Percentiles rank a stretch among this genome's conserved stretches.
phyloP scores from a whole-genome alignment of 2,888 invertebrate species.

The Acanthosepion pharaonis region DNA sequence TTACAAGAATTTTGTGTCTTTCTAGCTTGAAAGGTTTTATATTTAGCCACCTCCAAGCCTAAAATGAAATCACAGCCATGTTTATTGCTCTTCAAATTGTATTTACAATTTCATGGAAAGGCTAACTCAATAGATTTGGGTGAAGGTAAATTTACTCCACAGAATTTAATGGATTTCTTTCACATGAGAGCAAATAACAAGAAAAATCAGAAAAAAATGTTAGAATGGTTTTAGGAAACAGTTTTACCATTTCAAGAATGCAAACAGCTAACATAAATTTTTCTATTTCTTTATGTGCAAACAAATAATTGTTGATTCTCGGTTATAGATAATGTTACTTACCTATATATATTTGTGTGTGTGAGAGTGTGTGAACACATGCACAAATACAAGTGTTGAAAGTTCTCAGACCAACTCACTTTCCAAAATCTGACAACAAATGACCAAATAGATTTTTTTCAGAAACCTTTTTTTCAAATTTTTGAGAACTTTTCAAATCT shows the following conservation, averaged over 20 bases:
- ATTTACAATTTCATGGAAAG: constrained; percentile 2
- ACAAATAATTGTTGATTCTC: neutral
- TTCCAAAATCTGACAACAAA: too few species aligned
- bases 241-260: neutral
- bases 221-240: too few species aligned
- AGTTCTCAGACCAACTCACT: too few species aligned
- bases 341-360: neutral
- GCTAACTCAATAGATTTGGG: neutral
- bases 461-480: too few species aligned
- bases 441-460: too few species aligned
- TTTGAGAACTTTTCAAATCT: too few species aligned
- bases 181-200: too few species aligned
- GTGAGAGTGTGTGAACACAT: too few species aligned
- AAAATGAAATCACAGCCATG: constrained; percentile 6
- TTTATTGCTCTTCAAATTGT: constrained; percentile 21
- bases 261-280: neutral
- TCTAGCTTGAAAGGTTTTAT: neutral
- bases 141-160: constrained; percentile 9
- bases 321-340: neutral
- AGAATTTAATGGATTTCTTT: constrained; percentile 33
- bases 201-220: neutral
- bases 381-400: too few species aligned
- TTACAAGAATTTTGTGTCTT: neutral
- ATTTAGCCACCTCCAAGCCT: neutral
- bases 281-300: neutral